These are phyloP conservation scores for Campoletis sonorensis DNA, from an alignment of 1,140 invertebrate species.

Conservation along the genomic window DNA sequence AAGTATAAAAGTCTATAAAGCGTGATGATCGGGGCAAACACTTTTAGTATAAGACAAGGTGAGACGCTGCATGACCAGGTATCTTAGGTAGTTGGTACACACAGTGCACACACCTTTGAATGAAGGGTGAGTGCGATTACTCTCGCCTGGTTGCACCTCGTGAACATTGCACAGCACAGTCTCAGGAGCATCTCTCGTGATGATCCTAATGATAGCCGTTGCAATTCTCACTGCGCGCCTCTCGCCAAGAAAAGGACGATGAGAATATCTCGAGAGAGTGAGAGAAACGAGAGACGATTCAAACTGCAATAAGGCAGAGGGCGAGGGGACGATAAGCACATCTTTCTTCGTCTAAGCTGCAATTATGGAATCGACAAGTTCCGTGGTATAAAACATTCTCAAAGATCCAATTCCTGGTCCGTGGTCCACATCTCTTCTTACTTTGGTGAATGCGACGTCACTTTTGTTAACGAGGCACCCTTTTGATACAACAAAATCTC, in stretches of 20 bases:
- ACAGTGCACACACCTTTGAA: constrained; percentile 25
- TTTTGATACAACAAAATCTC: too few relatives aligned
- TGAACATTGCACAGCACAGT: constrained; percentile 20
- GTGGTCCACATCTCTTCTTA: neutral
- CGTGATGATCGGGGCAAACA: constrained; percentile 19
- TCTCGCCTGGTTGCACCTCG: constrained; percentile 40
- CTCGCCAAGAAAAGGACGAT: constrained; percentile 11
- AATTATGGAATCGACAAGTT: constrained; percentile 52
- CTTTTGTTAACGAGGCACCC: constrained; percentile 45
- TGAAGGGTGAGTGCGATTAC: constrained; percentile 41
- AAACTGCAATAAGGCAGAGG: constrained; percentile 3
- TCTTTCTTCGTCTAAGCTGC: constrained; percentile 21
- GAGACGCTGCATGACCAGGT: constrained; percentile 21
- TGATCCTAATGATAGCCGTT: constrained; percentile 52
- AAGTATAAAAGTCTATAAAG: neutral
- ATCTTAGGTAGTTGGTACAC: constrained; percentile 26
- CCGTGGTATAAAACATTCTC: neutral
- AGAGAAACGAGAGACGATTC: neutral
- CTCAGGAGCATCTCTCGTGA: constrained; percentile 43
- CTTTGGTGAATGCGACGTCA: constrained; percentile 45
- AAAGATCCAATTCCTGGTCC: neutral
- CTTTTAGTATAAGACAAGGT: constrained; percentile 39
- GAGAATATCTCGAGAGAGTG: constrained; percentile 20
- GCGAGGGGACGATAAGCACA: neutral
- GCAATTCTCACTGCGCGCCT: constrained; percentile 15